Evolutionary conservation across 2,888 invertebrate genomes (phyloP), one percentile per base, ranked within the genome.

Genomic region (Coenonympha arcania): DNA sequence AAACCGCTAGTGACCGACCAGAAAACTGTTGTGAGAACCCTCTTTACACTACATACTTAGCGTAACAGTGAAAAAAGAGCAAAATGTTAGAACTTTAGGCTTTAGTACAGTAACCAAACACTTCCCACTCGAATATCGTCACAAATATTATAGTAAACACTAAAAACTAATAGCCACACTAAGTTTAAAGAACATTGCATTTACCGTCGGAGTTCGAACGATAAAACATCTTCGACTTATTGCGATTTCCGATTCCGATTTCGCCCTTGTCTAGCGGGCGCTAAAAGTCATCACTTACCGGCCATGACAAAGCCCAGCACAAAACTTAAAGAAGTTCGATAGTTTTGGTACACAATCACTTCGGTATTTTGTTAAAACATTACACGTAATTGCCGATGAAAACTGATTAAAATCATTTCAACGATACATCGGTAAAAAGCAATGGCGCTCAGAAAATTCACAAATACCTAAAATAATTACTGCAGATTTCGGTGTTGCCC

Each of bases 301-400:
- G 92, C 92, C 92, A 92, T 92, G 90, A 90, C 91, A 91, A 89
- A 89, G 80, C 84, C 86, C 85, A 85, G 86, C 86, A 85, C 85
- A 80, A 83, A 83, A 84, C 82, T 84, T 76, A 79, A 79, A 75
- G 77, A 80, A 85, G 81, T 85, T 82, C 74, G 61, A 85, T 77
- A 85, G 81, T 87, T 79, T 80, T 76, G 79, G 64, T 72, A 76
- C 87, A 86, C 87, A 84, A 81, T 79, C 85, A 85, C 85, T 77
- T 72, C 63, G 79, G 69, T 73, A 78, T 79, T 80, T 79, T 74
- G 71, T 75, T 86, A 87, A 84, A 86, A 86, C 86, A 87, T 84
- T 81, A 84, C 86, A 87, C 79, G 83, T 74, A 83, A 80, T 83
- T 83, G 76, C 77, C 76, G 87, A 87, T 87, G 79, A 85, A 87